Percentiles rank a stretch among this genome's conserved stretches.
Evolutionary conservation across 2,888 invertebrate genomes (phyloP).

Genomic region (Dasypolia templi): DNA sequence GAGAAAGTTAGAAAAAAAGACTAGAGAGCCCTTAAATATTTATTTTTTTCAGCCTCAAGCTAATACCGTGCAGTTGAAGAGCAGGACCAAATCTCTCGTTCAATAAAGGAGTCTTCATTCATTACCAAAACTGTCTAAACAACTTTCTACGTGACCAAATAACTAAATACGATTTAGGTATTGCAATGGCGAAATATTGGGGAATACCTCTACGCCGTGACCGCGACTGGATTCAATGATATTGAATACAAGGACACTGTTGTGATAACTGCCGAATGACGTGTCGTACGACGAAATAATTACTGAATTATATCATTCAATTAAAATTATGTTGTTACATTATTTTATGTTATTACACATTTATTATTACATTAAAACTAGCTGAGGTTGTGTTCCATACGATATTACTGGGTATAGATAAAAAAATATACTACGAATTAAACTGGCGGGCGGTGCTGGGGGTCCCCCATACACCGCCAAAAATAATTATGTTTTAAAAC

Average conservation of each 20-base stretch:
- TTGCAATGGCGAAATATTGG: conserved; percentile 19
- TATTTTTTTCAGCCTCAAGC: neutral
- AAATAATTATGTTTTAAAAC: too few species aligned
- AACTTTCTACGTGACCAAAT: conserved; percentile 8
- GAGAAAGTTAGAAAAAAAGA: neutral
- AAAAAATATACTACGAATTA: too few species aligned
- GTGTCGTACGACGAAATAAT: neutral
- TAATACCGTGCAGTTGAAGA: neutral
- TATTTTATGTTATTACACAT: too few species aligned
- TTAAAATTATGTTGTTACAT: too few species aligned
- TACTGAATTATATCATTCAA: neutral
- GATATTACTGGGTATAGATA: too few species aligned
- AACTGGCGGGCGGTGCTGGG: too few species aligned
- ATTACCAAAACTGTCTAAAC: neutral
- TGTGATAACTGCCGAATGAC: conserved; percentile 1
- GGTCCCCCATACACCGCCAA: too few species aligned
- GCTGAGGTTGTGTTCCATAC: too few species aligned
- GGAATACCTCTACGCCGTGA: conserved; percentile 9
- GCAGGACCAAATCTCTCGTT: neutral
- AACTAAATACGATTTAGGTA: conserved; percentile 3
- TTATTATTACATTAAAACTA: too few species aligned
- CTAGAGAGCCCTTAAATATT: too few species aligned
- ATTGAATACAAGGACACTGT: conserved; percentile 17
- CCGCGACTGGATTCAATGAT: neutral
- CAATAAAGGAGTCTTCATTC: neutral